A percentile compares a stretch with the other conserved stretches of the same genome.
Conservation (phyloP, 2,113 vertebrate species). For the Mohoua ochrocephala region DNA sequence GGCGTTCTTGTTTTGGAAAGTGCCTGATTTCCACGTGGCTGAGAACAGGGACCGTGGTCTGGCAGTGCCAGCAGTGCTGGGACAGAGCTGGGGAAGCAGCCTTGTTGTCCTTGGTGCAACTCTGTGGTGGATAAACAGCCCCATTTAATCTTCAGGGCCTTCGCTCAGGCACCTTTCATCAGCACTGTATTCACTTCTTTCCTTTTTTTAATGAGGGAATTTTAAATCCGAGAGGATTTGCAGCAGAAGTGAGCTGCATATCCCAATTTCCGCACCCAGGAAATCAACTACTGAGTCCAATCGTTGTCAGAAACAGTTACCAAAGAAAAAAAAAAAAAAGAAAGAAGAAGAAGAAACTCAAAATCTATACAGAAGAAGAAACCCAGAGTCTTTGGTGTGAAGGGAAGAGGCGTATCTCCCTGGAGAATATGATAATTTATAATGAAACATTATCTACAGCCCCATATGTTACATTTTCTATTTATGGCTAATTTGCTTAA, state of each 20-base stretch:
- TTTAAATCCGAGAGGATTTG: background rate
- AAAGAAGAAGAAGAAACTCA: background rate
- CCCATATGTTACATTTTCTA: conserved; percentile 65
- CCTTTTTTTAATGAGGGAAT: background rate
- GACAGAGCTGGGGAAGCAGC: background rate
- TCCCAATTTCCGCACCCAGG: background rate
- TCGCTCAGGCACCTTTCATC: background rate
- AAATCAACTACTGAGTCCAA: background rate
- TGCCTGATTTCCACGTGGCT: background rate
- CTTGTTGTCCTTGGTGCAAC: background rate
- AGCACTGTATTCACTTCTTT: background rate
- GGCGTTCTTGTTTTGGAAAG: background rate
- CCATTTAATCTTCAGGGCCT: background rate
- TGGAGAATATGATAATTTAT: conserved; percentile 54
- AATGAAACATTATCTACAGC: conserved; percentile 63
- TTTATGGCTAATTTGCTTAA: conserved; percentile 65
- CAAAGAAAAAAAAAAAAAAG: background rate
- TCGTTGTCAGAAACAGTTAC: background rate
- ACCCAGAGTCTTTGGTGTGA: conserved; percentile 50
- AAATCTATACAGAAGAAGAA: conserved; percentile 45
- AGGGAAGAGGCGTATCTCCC: conserved; percentile 65
- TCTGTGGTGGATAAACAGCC: background rate
- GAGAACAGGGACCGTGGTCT: background rate
- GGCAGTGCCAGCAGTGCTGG: accelerated
- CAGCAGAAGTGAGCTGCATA: background rate